Evolutionary conservation across 2,888 invertebrate genomes (phyloP), one percentile per base, ranked within the genome.

Genomic region (Noctua fimbriata): DNA sequence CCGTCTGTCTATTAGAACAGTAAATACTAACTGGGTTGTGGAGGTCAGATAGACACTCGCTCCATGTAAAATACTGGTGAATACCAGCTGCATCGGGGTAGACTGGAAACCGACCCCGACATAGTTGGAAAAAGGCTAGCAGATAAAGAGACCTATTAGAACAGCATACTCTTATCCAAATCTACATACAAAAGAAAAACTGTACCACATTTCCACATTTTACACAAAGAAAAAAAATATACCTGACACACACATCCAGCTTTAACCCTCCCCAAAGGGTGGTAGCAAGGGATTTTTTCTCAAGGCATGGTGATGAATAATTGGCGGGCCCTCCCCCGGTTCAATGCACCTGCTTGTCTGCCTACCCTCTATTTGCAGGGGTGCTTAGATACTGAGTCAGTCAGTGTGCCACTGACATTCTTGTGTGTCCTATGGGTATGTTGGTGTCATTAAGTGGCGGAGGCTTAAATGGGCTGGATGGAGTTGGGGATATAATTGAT

Each of bases 221-320:
- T 44, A 28, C n/a, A 69, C 36, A 80, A 69, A 80, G 69, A 44
- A 83, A 60, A 76, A 83, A 76, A 60, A 24, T 12, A 16, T 28
- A 2, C 58, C 69, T 83, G 60, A 76, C 67, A 47, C 18, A 82
- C 52, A 76, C 7, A 69, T 55, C 83, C 69, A 83, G 18, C 41
- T n/a, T 63, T n/a, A 69, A 44, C 84, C 73, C 47, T n/a, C 52
- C 85, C 71, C 71, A 84, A 85, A 86, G 90, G 91, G 90, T 87
- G 79, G 83, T 83, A 87, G 83, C 85, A 87, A 89, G 90, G 89
- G 90, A 89, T 78, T 90, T 92, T 91, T 92, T 89, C 89, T 86
- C 87, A 85, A 92, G 89, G 91, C 92, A 91, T 92, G 92, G 88
- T 90, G 91, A 91, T 93, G 94, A 93, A 94, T 94, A 94, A 93